Conservation (phyloP, 2,113 vertebrate genomes). For the Tetrao urogallus region DNA sequence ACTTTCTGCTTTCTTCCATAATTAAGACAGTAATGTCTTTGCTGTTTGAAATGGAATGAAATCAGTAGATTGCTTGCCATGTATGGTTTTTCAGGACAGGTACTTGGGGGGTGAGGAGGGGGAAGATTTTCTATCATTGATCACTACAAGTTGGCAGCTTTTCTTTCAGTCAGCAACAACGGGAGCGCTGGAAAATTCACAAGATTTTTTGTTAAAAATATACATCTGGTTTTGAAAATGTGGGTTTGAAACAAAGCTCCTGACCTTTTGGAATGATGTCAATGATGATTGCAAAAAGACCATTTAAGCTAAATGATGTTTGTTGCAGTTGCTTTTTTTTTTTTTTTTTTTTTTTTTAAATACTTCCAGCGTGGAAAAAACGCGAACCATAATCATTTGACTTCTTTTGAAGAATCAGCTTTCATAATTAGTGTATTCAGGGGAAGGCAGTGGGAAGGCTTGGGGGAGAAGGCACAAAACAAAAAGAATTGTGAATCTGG, state of each 20-base stretch:
- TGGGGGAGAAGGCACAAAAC: background rate
- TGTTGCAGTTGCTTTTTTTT: background rate
- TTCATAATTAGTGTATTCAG: background rate
- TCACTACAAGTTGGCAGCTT: background rate
- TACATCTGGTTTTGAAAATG: background rate
- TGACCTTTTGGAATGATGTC: background rate
- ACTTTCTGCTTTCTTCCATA: background rate
- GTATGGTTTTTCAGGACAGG: background rate
- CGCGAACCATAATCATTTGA: background rate
- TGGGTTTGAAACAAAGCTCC: background rate
- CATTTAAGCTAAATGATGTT: rapidly evolving
- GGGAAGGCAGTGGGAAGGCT: background rate
- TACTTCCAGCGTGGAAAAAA: background rate
- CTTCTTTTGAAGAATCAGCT: background rate
- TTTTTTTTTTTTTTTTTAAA: background rate
- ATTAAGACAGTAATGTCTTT: background rate
- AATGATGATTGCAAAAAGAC: background rate
- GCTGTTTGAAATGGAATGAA: background rate
- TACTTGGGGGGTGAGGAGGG: background rate
- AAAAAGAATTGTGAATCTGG: background rate
- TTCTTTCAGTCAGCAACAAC: background rate
- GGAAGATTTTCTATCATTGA: background rate
- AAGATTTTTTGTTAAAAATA: background rate
- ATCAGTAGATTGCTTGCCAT: background rate
- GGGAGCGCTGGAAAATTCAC: background rate